Conservation (phyloP, 1,140 invertebrate species). For the Cecropterus lyciades region DNA sequence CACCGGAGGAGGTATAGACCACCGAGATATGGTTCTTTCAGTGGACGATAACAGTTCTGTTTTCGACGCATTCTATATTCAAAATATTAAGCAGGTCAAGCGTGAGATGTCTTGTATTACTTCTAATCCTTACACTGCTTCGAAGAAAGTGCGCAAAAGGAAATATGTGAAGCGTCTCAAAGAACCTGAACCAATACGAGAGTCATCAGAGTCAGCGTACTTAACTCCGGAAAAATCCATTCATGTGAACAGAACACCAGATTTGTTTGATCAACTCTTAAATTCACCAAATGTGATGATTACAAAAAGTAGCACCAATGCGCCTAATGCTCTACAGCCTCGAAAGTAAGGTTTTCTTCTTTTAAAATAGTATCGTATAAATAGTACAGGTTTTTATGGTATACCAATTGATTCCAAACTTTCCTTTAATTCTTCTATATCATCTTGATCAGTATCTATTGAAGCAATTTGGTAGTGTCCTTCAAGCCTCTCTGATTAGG, state of each 20-base stretch:
- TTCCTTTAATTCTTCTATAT: no score
- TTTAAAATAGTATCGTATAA: no score
- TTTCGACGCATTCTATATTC: constrained; percentile 76
- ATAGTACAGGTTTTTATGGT: no score
- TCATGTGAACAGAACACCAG: constrained; percentile 64
- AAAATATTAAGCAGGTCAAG: constrained; percentile 77
- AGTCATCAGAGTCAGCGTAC: constrained; percentile 50
- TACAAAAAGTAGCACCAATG: constrained; percentile 14
- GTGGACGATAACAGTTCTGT: constrained; percentile 63
- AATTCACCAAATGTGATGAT: constrained; percentile 47
- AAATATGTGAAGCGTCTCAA: constrained; percentile 69
- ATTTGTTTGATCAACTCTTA: constrained; percentile 69
- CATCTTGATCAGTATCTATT: no score
- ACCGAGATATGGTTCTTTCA: constrained; percentile 56
- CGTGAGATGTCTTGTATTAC: constrained; percentile 65
- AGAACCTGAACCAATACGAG: constrained; percentile 40
- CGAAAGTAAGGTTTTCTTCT: background rate
- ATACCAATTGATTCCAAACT: no score
- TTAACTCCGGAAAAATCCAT: constrained; percentile 76
- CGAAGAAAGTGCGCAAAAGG: constrained; percentile 67
- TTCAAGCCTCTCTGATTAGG: no score
- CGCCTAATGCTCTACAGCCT: background rate
- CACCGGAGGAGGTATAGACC: constrained; percentile 57
- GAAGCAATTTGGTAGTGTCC: no score
- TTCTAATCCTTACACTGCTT: constrained; percentile 50